Evolutionary conservation across 2,113 vertebrate species (phyloP), one percentile per base, ranked within the genome.

Genomic region (Neodontobutis hainanensis): DNA sequence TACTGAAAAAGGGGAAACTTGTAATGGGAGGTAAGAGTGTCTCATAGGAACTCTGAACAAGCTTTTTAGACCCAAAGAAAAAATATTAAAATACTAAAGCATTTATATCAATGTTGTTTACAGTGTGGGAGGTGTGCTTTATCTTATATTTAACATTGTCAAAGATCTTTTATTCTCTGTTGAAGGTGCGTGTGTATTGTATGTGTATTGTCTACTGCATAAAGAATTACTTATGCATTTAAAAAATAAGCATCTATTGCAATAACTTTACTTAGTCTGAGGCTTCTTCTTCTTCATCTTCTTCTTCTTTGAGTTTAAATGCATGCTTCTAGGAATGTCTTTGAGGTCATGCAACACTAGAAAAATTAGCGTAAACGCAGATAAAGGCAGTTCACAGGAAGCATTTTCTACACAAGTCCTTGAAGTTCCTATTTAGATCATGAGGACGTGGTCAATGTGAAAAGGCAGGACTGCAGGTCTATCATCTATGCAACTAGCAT

Each of bases 271-370:
- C 12, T 79, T 71, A 73, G 57, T 87, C 64, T 72, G 48, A 75
- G 58, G 82, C 61, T 78, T 86, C 56, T 82, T 89, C 61, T 87
- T 27, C 61, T 87, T 86, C n/a, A n/a, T n/a, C 61, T 78, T 86
- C 56, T 82, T 89, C 61, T 87, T 27, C 61, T 87, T 86, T 76
- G 38, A 80, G 64, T 44, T 84, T 84, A 82, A 86, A 89, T 61
- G 78, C 89, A 90, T 92, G 91, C 92, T 77, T 87, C 81, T 89
- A 89, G 65, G 68, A 88, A 86, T 88, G 83, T 87, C 79, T 77
- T 84, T 83, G 68, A 83, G 84, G 80, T 88, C 92, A 93, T 93
- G 92, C 92, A 93, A 87, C 78, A 91, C 68, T 81, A 86, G 66
- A 7, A 63, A 73, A 66, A 84, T 69, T 63, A 82, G 82, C 80